These are phyloP conservation scores for Propithecus deckenii DNA, from an alignment of 2,797 vertebrate genomes.

Conservation along the genomic window DNA sequence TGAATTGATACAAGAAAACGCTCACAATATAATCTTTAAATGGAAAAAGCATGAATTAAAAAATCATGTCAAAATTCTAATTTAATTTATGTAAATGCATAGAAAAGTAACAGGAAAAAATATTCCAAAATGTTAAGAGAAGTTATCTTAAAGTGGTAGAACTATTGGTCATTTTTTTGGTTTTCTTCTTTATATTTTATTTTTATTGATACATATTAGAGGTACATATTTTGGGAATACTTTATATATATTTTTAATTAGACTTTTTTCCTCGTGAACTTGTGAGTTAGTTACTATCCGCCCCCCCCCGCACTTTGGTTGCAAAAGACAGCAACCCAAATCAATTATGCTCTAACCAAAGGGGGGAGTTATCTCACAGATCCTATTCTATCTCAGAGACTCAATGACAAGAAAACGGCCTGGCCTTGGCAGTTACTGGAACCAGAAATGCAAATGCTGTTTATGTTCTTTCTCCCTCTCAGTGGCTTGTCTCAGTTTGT, in stretches of 20 bases:
- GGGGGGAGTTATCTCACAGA: background rate
- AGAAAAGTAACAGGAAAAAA: background rate
- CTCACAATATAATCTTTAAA: background rate
- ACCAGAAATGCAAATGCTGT: background rate
- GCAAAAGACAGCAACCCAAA: background rate
- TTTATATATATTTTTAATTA: background rate
- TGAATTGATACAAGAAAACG: background rate
- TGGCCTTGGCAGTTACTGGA: background rate
- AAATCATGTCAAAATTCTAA: background rate
- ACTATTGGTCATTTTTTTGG: background rate
- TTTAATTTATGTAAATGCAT: background rate
- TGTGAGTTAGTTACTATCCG: background rate
- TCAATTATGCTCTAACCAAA: background rate
- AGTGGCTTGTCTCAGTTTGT: background rate
- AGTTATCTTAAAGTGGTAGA: background rate
- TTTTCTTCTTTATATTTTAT: background rate
- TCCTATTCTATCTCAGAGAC: background rate
- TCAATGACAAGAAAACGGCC: background rate
- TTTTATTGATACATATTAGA: background rate
- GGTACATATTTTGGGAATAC: background rate
- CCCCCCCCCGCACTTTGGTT: background rate
- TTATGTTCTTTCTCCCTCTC: background rate
- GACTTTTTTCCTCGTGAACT: background rate
- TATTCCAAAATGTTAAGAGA: background rate
- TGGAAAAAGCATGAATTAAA: background rate